Evolutionary conservation across 1,140 invertebrate genomes (phyloP), one percentile per base, ranked within the genome.

Genomic region (Leguminivora glycinivorella): DNA sequence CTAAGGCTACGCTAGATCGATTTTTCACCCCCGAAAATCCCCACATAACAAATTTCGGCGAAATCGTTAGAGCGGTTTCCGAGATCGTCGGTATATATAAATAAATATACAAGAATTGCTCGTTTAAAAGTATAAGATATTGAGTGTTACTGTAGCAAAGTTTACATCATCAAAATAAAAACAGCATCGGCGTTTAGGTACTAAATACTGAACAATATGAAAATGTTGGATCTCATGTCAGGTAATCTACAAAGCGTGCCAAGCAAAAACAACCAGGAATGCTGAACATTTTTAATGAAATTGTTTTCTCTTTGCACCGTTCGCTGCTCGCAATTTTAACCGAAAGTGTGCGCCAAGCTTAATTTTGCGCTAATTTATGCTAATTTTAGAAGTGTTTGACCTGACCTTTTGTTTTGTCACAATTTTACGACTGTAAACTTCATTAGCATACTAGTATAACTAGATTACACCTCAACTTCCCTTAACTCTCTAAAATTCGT

Each of bases 341-440:
- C 67, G 72, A 43, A 71, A 70, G 24, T 72, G 34, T 78, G 66
- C 56, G 67, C 58, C 58, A 31, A 68, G 47, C 63, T 74, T 76
- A 75, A 74, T 75, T 75, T 75, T 75, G 17, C 29, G 22, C 38
- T 71, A 74, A 74, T 77, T 73, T 72, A 73, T 70, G 68, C 71
- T 73, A 67, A 75, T 70, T 29, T 19, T 25, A 26, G 17, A 52
- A 2, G 47, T 52, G 47, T 52, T 52, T 52, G 17, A 9, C 26
- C 12, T 29, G 58, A 63, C 58, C 58, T 63, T 63, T 29, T 63
- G 58, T 63, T 63, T 29, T 63, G 58, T 63, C 56, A 29, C 25
- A 26, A 63, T 14, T 29, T 63, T 22, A 52, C 47, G 17, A 52
- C 22, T 25, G 1, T 29, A 10, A 63, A 63, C 25, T 29, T 63